Base-by-base conservation (phyloP, 1,140 invertebrate genomes). In the Riptortus pedestris region DNA sequence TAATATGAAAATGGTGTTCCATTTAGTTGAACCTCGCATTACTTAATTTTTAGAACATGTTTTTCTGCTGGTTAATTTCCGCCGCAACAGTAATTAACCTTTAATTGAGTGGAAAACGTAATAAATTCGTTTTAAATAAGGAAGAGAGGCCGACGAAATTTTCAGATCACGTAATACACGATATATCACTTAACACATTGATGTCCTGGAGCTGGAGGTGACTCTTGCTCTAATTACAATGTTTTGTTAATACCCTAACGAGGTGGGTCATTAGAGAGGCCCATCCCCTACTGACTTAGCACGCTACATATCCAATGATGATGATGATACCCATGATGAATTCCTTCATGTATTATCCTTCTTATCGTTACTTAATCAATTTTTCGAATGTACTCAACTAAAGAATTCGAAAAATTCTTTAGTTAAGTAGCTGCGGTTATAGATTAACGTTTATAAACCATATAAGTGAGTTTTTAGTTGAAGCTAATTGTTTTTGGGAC, bases 161-260 rank as follows among this genome's bases (percentile, higher is more conserved):
- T 55, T 26, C 51, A 55, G 51, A 55, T 55, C 51, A 55, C 51
- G 51, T 55, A 24, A 22, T 55, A 55, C 51, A 55, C 51, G 51
- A 24, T 55, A 55, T 55, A 55, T 55, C 51, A 55, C 51, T 55
- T 55, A 55, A 26, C 24, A 55, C 51, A 55, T 55, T 55, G 51
- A 24, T 24, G 18, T 9, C 1, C 20, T 2, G 2, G 18, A 14
- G 4, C 14, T 18, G 20, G 24, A 55, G 24, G 22, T 9, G 51
- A 11, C 51, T 26, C 2, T 20, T 16, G 22, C 51, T 55, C 12
- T 55, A 55, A 55, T 55, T 55, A 55, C 20, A 26, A 26, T 55
- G 20, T 55, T 27, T 26, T 55, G 51, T 55, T 55, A 26, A 55
- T 26, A 26, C 24, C 20, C 51, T 55, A 55, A 55, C 51, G 51